These are phyloP conservation scores for Cheirogaleus major DNA, from an alignment of 2,797 vertebrate species.

Conservation along the genomic window DNA sequence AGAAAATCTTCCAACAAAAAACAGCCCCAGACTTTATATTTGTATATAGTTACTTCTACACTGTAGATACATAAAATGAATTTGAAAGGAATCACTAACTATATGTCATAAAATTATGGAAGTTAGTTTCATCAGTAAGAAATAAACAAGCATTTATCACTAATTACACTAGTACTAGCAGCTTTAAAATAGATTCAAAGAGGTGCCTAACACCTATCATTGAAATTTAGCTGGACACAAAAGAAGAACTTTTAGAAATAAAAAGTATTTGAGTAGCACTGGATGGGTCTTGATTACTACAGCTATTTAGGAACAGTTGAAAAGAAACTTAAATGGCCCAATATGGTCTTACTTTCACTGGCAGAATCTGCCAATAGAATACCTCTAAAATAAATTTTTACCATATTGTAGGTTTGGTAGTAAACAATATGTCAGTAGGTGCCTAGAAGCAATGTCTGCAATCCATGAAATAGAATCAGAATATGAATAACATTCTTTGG, in stretches of 20 bases:
- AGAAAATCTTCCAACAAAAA: neutral
- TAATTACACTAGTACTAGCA: neutral
- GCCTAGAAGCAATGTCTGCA: neutral
- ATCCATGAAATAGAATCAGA: neutral
- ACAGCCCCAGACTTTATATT: neutral
- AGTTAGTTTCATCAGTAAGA: neutral
- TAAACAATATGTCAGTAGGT: neutral
- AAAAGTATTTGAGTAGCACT: neutral
- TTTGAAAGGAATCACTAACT: neutral
- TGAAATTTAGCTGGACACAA: neutral
- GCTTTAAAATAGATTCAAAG: neutral
- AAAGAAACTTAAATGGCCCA: neutral
- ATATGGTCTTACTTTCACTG: neutral
- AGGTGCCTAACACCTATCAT: neutral
- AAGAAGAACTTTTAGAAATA: neutral
- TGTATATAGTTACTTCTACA: neutral
- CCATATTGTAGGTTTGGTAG: neutral
- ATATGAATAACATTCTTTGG: neutral
- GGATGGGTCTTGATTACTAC: neutral
- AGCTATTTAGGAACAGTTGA: neutral
- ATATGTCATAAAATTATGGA: neutral
- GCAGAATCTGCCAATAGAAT: neutral
- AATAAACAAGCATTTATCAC: neutral
- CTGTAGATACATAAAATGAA: neutral
- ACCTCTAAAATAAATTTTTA: neutral